A percentile compares a stretch with the other conserved stretches of the same genome.
Conservation (phyloP, 2,797 vertebrate genomes). For the Cossypha caffra region DNA sequence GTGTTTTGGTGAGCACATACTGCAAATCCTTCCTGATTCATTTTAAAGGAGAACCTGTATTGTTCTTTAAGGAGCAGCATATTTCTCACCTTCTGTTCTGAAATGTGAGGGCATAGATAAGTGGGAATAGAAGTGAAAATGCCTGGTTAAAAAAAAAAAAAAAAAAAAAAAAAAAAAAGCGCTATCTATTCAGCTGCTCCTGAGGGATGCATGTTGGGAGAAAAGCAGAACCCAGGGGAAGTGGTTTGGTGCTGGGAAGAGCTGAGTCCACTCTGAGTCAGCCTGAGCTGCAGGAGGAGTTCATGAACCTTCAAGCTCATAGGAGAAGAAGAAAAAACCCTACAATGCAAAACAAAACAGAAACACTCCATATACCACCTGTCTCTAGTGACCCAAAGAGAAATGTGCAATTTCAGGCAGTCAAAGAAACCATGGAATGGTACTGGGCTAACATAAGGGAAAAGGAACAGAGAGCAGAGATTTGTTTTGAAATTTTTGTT, state of each 20-base stretch:
- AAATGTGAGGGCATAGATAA: background rate
- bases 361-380: background rate
- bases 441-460: background rate
- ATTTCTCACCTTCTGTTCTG: background rate
- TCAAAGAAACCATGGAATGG: background rate
- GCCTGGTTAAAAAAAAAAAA: fast-evolving
- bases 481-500: background rate
- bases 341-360: background rate
- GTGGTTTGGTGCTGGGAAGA: background rate
- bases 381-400: background rate
- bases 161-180: background rate
- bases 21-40: background rate
- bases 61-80: background rate
- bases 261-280: background rate
- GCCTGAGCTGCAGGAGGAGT: background rate
- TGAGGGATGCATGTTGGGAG: fast-evolving
- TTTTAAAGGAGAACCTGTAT: background rate
- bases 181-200: background rate
- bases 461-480: background rate
- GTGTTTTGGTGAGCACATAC: background rate
- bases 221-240: fast-evolving
- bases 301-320: background rate
- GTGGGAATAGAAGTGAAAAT: background rate
- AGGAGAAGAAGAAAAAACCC: background rate
- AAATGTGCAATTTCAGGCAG: background rate